A percentile compares a stretch with the other conserved stretches of the same genome.
Evolutionary conservation across 2,797 vertebrate species (phyloP).

Genomic region (Tokudaia tokunoshimensis): DNA sequence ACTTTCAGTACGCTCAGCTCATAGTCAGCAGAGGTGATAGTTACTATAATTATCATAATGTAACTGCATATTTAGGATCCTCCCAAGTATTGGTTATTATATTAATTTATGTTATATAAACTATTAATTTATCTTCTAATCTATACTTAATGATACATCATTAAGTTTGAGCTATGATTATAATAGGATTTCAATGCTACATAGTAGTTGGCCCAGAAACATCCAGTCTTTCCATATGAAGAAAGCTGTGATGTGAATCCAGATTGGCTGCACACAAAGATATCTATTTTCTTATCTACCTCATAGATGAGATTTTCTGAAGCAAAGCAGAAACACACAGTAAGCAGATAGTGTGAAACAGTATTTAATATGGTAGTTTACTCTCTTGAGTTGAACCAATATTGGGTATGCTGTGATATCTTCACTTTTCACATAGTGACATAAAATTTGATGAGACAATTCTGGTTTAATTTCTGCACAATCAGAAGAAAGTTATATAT

Average conservation of each 20-base stretch:
- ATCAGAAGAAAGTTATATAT: conserved; percentile 9
- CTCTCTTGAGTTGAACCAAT: background rate
- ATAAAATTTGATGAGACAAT: conserved; percentile 20
- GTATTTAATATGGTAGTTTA: background rate
- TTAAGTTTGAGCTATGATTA: conserved; percentile 6
- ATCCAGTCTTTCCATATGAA: background rate
- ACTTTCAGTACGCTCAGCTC: background rate
- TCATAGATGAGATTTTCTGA: background rate
- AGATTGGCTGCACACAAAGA: background rate
- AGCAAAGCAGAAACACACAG: background rate
- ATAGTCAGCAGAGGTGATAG: background rate
- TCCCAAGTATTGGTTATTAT: background rate
- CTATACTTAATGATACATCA: background rate
- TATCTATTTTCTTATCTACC: background rate
- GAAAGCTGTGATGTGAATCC: background rate
- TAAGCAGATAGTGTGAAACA: background rate
- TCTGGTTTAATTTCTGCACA: background rate
- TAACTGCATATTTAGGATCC: conserved; percentile 3
- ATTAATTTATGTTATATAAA: background rate
- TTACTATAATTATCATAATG: background rate
- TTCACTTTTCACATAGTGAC: conserved; percentile 29
- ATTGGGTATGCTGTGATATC: background rate
- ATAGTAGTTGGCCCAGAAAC: background rate
- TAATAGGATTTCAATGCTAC: background rate
- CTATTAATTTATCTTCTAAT: conserved; percentile 43